phyloP scores from a whole-genome alignment of 1,140 invertebrate species.

The Hycleus cichorii region DNA sequence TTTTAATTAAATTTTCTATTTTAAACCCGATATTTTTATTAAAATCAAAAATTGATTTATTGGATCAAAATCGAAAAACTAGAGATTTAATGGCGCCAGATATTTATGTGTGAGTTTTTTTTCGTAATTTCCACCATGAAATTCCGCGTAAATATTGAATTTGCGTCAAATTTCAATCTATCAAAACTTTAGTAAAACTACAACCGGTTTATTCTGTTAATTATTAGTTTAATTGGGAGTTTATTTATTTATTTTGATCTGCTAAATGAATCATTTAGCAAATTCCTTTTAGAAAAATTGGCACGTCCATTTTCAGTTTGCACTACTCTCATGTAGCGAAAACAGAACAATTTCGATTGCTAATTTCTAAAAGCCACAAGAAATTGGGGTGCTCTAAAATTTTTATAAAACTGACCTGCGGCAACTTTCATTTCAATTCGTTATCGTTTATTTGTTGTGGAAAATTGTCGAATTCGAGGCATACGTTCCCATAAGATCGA shows the following conservation, averaged over 20 bases:
- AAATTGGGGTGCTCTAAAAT: neutral
- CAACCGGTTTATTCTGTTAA: neutral
- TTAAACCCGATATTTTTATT: neutral
- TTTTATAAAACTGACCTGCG: slow-evolving; percentile 18
- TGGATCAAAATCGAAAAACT: no score
- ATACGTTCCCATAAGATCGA: slow-evolving; percentile 22
- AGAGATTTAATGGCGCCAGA: no score
- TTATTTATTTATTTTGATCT: no score
- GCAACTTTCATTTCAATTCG: slow-evolving; percentile 18
- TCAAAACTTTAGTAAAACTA: neutral
- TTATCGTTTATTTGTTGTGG: neutral
- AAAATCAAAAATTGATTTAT: neutral
- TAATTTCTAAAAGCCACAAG: no score
- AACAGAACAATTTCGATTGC: neutral
- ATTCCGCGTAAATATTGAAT: no score
- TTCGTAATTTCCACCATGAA: no score
- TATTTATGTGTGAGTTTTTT: no score
- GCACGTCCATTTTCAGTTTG: neutral
- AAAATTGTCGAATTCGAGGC: slow-evolving; percentile 7
- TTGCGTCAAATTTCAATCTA: neutral
- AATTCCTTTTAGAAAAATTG: slow-evolving; percentile 2
- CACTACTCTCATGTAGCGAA: neutral
- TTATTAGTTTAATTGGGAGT: no score
- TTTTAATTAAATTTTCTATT: neutral
- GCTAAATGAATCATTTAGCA: neutral